These are phyloP conservation scores for Oreochromis grahami DNA, from an alignment of 2,797 vertebrate species.

Conservation along the genomic window DNA sequence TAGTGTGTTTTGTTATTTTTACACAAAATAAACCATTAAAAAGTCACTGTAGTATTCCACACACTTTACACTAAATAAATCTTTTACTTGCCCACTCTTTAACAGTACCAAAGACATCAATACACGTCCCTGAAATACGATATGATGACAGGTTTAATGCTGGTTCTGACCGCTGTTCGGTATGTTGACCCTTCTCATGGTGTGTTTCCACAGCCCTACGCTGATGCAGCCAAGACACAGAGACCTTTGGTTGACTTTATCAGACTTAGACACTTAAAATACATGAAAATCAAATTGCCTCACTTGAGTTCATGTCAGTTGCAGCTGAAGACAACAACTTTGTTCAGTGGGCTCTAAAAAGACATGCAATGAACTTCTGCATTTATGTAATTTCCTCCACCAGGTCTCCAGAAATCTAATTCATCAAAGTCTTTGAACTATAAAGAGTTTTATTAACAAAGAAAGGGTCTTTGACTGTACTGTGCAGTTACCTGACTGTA, in stretches of 20 bases:
- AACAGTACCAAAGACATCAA: neutral
- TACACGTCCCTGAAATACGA: neutral
- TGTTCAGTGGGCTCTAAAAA: neutral
- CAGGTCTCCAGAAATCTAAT: neutral
- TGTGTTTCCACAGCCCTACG: neutral
- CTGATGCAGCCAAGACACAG: neutral
- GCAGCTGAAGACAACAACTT: neutral
- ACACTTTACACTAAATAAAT: neutral
- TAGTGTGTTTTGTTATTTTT: accelerated
- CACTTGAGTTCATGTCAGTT: neutral
- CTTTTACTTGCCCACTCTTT: neutral
- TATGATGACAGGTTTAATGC: neutral
- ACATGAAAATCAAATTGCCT: neutral
- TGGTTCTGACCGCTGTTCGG: neutral
- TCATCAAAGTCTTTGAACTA: neutral
- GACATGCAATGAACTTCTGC: neutral
- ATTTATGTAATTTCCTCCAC: neutral
- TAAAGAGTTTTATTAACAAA: neutral
- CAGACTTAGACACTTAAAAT: neutral
- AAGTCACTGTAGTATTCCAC: neutral
- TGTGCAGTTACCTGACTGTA: neutral
- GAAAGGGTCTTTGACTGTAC: neutral
- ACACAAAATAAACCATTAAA: neutral
- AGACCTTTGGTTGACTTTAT: neutral
- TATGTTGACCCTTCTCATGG: neutral